Conservation (phyloP, 1,140 invertebrate species). For the Mycetomoellerius zeteki region DNA sequence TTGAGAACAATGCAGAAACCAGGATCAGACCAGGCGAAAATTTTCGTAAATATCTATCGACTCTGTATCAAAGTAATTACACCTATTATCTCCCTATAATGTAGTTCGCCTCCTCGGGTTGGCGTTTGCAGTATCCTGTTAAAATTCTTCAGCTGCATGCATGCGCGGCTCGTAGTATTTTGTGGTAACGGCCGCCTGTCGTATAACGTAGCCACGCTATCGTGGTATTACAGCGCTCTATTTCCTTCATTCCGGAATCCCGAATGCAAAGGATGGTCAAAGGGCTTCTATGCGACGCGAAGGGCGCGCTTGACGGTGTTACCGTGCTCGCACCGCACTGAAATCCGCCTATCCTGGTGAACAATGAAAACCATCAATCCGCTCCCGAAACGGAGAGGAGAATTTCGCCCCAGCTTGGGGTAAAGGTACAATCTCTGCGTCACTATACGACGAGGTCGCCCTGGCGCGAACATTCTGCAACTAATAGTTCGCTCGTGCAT, state of each 20-base stretch:
- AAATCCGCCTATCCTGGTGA: conserved; percentile 77
- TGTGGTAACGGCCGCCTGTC: conserved; percentile 52
- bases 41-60: background rate
- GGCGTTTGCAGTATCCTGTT: conserved; percentile 31
- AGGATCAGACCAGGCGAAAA: background rate
- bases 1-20: background rate
- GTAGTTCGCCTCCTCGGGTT: background rate
- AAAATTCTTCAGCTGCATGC: conserved; percentile 69
- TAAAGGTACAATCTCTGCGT: conserved; percentile 47
- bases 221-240: conserved; percentile 64
- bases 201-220: conserved; percentile 41
- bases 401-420: conserved; percentile 49
- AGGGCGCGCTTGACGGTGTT: conserved; percentile 64
- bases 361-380: conserved; percentile 83
- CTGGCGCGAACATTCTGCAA: conserved; percentile 58
- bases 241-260: conserved; percentile 69
- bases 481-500: conserved; percentile 60
- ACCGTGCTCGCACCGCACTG: conserved; percentile 68
- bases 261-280: conserved; percentile 79
- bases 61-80: conserved; percentile 17
- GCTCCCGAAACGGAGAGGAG: conserved; percentile 70
- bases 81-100: conserved; percentile 54
- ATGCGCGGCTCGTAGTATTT: conserved; percentile 58
- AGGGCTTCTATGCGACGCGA: conserved; percentile 71
- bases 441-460: conserved; percentile 56